Percentiles rank a stretch among this genome's conserved stretches.
Evolutionary conservation across 2,888 invertebrate species (phyloP).

Genomic region (Phlogophora meticulosa): DNA sequence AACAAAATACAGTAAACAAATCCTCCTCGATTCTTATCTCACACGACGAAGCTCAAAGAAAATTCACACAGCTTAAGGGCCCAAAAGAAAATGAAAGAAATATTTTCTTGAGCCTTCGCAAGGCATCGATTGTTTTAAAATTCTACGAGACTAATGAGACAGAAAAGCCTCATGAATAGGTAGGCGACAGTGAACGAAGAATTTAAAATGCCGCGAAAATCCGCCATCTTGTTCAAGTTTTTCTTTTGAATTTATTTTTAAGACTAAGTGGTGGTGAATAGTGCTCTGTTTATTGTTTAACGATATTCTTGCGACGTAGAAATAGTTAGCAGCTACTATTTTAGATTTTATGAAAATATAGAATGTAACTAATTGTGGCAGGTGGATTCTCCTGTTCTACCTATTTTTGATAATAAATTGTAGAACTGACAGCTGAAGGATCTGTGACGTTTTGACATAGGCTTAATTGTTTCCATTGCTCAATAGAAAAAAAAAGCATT

Average conservation of each 20-base stretch:
- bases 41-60: conserved; percentile 30
- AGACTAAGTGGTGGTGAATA: conserved; percentile 15
- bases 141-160: conserved; percentile 52
- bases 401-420: not conserved
- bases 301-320: not conserved
- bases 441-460: conserved; percentile 22
- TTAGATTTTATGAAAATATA: not conserved
- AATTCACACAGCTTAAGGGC: conserved; percentile 11
- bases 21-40: conserved; percentile 13
- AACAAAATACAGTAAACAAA: conserved; percentile 22
- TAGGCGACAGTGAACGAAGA: conserved; percentile 34
- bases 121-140: conserved; percentile 53
- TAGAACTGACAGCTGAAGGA: conserved; percentile 8
- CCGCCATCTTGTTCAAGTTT: conserved; percentile 47
- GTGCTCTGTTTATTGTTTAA: conserved; percentile 21
- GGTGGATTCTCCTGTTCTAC: not conserved
- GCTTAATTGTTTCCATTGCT: not conserved
- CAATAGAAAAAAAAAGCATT: not conserved
- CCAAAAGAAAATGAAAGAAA: conserved; percentile 34
- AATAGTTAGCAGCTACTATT: not conserved
- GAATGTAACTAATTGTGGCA: not conserved
- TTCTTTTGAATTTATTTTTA: conserved; percentile 28
- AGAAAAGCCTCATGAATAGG: conserved; percentile 52
- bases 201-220: conserved; percentile 45
- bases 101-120: conserved; percentile 10